Conservation (phyloP, 2,797 vertebrate genomes). For the Psittacula echo region DNA sequence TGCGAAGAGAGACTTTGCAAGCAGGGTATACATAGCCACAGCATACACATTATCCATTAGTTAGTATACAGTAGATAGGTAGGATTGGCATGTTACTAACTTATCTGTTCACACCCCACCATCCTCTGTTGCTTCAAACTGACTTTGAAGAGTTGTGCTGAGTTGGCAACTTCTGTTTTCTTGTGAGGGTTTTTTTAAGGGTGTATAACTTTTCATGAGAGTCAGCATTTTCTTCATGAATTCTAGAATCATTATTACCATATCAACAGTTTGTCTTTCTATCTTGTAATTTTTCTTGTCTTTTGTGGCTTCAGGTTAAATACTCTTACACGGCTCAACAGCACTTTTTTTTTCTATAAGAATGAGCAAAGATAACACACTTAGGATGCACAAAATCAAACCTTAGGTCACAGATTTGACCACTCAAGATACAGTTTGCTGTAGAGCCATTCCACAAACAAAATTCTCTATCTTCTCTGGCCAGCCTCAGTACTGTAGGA, state of each 20-base stretch:
- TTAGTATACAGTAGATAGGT: background rate
- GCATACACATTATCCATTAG: background rate
- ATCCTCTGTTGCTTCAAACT: background rate
- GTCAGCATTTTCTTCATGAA: background rate
- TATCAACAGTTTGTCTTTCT: background rate
- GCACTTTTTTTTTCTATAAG: background rate
- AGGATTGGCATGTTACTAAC: background rate
- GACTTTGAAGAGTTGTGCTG: background rate
- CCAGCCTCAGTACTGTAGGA: fast-evolving
- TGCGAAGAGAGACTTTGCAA: background rate
- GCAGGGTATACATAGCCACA: background rate
- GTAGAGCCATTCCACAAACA: background rate
- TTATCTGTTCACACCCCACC: background rate
- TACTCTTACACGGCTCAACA: background rate
- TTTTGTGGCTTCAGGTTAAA: background rate
- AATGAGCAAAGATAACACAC: background rate
- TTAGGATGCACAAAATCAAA: background rate
- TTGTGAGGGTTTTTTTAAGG: background rate
- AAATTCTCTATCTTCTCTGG: background rate
- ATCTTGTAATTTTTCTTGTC: background rate
- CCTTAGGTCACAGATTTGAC: background rate
- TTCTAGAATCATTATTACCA: background rate
- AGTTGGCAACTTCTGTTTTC: background rate
- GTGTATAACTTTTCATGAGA: background rate
- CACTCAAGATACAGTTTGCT: background rate